Evolutionary conservation across 2,113 vertebrate genomes (phyloP).

Genomic region (Larimichthys polyactis): DNA sequence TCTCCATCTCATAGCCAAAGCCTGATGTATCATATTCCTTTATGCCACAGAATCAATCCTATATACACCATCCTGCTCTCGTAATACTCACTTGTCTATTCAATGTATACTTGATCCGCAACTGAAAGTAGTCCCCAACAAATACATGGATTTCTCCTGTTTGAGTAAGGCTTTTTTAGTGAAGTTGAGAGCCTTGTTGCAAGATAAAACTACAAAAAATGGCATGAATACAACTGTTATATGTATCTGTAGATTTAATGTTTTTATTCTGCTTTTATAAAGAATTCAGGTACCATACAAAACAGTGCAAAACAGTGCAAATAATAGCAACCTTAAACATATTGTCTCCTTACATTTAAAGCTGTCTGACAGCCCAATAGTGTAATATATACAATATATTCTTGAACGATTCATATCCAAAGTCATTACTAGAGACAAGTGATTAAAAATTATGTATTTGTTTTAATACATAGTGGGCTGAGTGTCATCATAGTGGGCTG

Average conservation of each 20-base stretch:
- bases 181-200: too few species aligned
- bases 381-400: neutral
- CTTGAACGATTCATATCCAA: neutral
- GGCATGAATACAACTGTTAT: too few species aligned
- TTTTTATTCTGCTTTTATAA: too few species aligned
- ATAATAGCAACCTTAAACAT: too few species aligned
- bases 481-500: neutral
- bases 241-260: too few species aligned
- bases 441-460: neutral
- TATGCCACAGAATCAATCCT: neutral
- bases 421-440: neutral
- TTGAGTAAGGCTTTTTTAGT: neutral
- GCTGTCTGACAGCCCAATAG: neutral
- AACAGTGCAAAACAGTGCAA: too few species aligned
- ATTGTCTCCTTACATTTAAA: neutral
- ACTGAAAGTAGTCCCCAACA: too few species aligned
- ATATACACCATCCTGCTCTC: neutral
- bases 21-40: neutral
- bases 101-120: too few species aligned
- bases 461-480: neutral
- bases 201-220: too few species aligned
- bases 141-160: neutral
- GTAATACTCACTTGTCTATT: neutral
- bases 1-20: neutral
- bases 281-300: too few species aligned